Evolutionary conservation across 2,113 vertebrate species (phyloP).

Genomic region (Ctenomys sociabilis): DNA sequence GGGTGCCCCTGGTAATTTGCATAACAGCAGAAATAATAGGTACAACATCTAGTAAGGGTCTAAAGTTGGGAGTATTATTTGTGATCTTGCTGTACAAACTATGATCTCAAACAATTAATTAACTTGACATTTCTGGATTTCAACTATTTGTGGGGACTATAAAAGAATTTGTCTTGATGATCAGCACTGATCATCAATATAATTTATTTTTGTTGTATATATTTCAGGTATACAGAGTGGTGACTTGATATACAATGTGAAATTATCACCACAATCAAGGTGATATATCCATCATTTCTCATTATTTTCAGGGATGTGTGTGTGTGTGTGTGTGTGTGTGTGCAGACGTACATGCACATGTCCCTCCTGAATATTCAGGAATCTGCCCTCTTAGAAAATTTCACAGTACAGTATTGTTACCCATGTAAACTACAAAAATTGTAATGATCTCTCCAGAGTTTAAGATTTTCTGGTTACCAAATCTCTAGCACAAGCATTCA

Average conservation of each 20-base stretch:
- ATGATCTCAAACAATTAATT: neutral
- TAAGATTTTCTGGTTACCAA: neutral
- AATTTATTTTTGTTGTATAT: neutral
- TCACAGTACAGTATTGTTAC: neutral
- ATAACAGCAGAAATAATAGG: neutral
- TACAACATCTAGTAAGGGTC: neutral
- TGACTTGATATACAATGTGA: neutral
- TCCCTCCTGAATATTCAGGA: neutral
- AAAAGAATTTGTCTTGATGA: too few relatives aligned
- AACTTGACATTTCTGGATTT: neutral
- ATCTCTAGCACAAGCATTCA: neutral
- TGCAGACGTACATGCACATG: neutral
- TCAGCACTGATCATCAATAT: too few relatives aligned
- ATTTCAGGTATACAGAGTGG: neutral
- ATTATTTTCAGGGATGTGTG: neutral
- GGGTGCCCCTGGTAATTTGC: neutral
- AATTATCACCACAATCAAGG: neutral
- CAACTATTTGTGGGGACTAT: neutral
- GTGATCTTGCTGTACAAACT: neutral
- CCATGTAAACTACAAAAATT: neutral
- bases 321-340: neutral
- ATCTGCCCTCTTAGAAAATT: neutral
- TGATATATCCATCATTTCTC: neutral
- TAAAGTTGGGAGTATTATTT: neutral
- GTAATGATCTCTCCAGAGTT: neutral